phyloP scores from a whole-genome alignment of 2,888 invertebrate genomes.

The Coronaproctus castanopsis region DNA sequence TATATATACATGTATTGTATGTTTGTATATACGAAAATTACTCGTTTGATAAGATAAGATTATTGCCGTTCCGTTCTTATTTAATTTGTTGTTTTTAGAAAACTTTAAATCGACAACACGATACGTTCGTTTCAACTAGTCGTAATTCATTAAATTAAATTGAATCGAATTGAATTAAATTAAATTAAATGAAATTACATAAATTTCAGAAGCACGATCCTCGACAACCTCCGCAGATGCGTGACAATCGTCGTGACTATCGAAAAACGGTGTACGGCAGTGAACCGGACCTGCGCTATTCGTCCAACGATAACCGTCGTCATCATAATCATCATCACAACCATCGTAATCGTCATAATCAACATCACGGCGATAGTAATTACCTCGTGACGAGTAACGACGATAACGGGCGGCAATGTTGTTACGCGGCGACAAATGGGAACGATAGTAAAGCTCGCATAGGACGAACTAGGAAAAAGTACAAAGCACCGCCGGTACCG shows the following conservation, averaged over 20 bases:
- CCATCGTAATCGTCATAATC: constrained; percentile 5
- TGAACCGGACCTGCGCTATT: constrained; percentile 43
- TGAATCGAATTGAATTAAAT: too few species aligned
- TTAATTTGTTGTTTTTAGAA: too few species aligned
- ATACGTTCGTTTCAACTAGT: too few species aligned
- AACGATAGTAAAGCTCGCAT: constrained; percentile 31
- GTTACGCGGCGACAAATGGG: constrained; percentile 23
- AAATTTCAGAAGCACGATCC: background rate
- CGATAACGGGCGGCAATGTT: constrained; percentile 12
- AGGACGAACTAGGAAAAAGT: constrained; percentile 44
- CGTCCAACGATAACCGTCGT: constrained; percentile 16
- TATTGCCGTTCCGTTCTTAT: too few species aligned
- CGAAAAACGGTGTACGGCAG: constrained; percentile 37
- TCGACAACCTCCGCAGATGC: constrained; percentile 18
- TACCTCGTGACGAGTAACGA: constrained; percentile 11
- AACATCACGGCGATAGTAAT: background rate
- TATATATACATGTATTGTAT: too few species aligned
- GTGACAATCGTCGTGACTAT: constrained; percentile 28
- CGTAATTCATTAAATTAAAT: too few species aligned
- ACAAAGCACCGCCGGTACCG: constrained; percentile 51
- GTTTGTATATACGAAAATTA: too few species aligned
- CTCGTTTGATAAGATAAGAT: too few species aligned
- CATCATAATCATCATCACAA: constrained; percentile 1
- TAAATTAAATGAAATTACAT: background rate
- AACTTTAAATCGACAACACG: too few species aligned